Conservation (phyloP, 2,797 vertebrate genomes). For the Melanogrammus aeglefinus region DNA sequence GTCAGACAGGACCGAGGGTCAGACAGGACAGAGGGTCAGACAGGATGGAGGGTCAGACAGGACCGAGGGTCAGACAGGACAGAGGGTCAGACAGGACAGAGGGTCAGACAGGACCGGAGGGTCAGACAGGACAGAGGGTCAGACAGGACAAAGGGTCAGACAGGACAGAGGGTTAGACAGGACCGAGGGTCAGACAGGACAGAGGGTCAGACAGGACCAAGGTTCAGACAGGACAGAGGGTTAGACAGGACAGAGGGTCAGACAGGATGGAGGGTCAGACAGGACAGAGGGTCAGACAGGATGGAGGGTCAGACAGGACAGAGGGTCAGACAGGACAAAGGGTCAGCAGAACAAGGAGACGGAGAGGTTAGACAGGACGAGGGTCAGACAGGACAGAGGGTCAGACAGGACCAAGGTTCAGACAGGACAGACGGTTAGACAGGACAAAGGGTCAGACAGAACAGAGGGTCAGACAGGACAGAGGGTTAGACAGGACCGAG, state of each 20-base stretch:
- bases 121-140: neutral
- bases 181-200: neutral
- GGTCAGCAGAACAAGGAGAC: too few relatives aligned
- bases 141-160: neutral
- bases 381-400: too few relatives aligned
- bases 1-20: neutral
- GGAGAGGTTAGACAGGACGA: too few relatives aligned
- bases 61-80: neutral
- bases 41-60: neutral
- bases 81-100: neutral
- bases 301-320: neutral
- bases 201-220: neutral
- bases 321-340: neutral
- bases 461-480: too few relatives aligned
- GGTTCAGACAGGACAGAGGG: neutral
- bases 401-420: too few relatives aligned
- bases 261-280: neutral
- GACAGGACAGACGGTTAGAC: too few relatives aligned
- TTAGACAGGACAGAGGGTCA: neutral
- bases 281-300: neutral
- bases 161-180: neutral
- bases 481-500: too few relatives aligned
- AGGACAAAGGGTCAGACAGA: too few relatives aligned
- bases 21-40: neutral
- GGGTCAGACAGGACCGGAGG: neutral